Base-by-base conservation (phyloP, 2,888 invertebrate species). In the Cerceris rybyensis region DNA sequence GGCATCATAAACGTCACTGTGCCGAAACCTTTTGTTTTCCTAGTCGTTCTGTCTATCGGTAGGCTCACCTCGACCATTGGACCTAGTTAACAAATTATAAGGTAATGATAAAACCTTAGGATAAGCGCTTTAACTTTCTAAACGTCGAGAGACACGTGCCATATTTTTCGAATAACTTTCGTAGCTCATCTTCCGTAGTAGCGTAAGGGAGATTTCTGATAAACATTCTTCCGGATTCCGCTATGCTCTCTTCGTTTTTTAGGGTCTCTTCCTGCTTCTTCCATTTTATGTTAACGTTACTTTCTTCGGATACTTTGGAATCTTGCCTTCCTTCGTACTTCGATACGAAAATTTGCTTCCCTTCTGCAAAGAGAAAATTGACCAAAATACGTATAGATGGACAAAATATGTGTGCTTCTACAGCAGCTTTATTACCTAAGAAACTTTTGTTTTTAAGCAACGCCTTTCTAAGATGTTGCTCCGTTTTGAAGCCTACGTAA, bases 1-100 rank as follows among this genome's bases (percentile, higher is more conserved):
- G 99, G 98, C 94, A 99, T 96, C 90, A 99, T 93, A 91, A 95
- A 99, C 0, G 98, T 98, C 0, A 99, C 94, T 0, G 97, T 96
- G 0, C 98, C 99, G 92, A 98, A 99, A 0, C 99, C 98, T 93
- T 98, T 98, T 13, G 96, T 94, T 91, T 96, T 96, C 52, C 98
- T 95, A 0, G 96, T 96, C 1, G 95, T 90, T 68, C 94, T 94
- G 92, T 99, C 99, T 70, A 99, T 95, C 0, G 99, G 98, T 89
- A 99, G 93, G 92, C 96, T 96, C 0, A 98, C 94, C 92, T 99
- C 98, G 0, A 97, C 94, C 50, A 99, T 87, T 0, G 97, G 97
- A 66, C 98, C 97, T 96, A 28, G 4, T 28, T 28, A 28, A 28
- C 2, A 28, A 28, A 28, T 7, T 13, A 1, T 52, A 52, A 11